Evolutionary conservation across 2,888 invertebrate species (phyloP).

Genomic region (Eutolmus rufibarbis): DNA sequence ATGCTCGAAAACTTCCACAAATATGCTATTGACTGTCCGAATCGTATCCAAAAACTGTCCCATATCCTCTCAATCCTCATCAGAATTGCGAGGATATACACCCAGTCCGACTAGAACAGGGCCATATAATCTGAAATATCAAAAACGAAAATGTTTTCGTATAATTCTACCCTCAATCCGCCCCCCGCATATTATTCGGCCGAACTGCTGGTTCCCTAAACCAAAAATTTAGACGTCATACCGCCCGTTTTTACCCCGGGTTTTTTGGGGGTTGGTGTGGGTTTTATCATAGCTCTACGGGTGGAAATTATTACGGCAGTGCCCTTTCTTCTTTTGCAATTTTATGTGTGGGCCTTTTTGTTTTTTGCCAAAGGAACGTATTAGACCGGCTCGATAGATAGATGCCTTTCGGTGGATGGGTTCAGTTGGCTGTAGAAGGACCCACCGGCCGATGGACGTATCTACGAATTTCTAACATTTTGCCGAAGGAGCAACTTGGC

Average conservation of each 20-base stretch:
- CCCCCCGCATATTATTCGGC: neutral
- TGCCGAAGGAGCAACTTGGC: neutral
- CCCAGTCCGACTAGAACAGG: neutral
- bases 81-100: neutral
- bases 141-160: conserved; percentile 15
- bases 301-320: conserved; percentile 30
- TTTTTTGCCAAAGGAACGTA: conserved; percentile 14
- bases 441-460: neutral
- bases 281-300: conserved; percentile 23
- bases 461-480: neutral
- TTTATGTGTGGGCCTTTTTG: conserved; percentile 27
- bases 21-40: conserved; percentile 32
- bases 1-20: neutral
- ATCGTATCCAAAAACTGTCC: conserved; percentile 22
- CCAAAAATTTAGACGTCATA: conserved; percentile 30
- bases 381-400: conserved; percentile 33
- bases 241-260: conserved; percentile 8
- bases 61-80: neutral
- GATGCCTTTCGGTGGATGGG: neutral
- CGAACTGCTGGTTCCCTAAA: neutral
- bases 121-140: conserved; percentile 25
- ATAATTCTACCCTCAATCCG: neutral
- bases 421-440: neutral
- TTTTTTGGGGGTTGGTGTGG: neutral
- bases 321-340: conserved; percentile 19